These are phyloP conservation scores for Saturnia japonica DNA, from an alignment of 2,888 invertebrate genomes.

Conservation along the genomic window DNA sequence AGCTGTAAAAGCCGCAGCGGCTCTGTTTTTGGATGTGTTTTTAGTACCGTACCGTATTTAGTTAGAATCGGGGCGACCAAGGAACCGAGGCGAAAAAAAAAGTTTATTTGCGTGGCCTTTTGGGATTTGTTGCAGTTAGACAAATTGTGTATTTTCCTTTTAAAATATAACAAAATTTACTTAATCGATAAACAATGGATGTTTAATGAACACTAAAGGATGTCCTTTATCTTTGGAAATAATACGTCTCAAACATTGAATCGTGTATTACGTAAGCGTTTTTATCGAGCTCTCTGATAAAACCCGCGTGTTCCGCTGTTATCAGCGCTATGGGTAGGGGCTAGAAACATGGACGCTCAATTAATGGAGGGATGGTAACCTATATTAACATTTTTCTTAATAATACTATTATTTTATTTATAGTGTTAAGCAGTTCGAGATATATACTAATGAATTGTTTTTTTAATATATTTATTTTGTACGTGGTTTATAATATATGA, in stretches of 20 bases:
- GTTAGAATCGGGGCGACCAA: too few relatives aligned
- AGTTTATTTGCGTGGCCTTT: too few relatives aligned
- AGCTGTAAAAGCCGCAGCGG: too few relatives aligned
- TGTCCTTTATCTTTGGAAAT: not conserved
- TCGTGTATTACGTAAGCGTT: conserved; percentile 34
- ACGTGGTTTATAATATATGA: too few relatives aligned
- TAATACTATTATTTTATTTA: not conserved
- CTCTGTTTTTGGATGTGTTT: too few relatives aligned
- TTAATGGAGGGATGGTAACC: conserved; percentile 8
- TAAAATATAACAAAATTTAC: too few relatives aligned
- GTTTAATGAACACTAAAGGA: too few relatives aligned
- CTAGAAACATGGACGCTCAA: conserved; percentile 18
- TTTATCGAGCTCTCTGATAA: conserved; percentile 38
- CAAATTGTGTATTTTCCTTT: too few relatives aligned
- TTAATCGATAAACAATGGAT: too few relatives aligned
- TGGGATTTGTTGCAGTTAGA: too few relatives aligned
- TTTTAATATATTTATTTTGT: not conserved
- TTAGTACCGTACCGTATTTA: too few relatives aligned
- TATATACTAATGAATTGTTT: not conserved
- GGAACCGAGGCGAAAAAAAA: too few relatives aligned
- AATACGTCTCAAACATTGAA: conserved; percentile 6
- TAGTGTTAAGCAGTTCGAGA: not conserved
- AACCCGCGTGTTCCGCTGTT: conserved; percentile 45
- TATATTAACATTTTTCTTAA: not conserved
- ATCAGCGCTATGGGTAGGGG: conserved; percentile 34